phyloP scores from a whole-genome alignment of 1,140 invertebrate genomes.

The Drosophila pachea region DNA sequence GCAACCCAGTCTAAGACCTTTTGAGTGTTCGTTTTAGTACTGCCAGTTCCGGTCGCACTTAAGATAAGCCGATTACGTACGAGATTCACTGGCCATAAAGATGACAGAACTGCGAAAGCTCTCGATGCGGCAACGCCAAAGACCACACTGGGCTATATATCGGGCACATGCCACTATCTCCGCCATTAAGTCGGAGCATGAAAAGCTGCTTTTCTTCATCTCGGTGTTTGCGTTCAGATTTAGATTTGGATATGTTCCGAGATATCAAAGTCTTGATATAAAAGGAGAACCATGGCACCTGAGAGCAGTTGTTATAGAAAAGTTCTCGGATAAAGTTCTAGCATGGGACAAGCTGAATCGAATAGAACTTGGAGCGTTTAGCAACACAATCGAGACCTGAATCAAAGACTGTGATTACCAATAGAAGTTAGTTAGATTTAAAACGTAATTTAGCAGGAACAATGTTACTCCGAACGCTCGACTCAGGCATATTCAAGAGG shows the following conservation, averaged over 20 bases:
- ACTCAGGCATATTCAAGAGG: not conserved
- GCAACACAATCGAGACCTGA: not conserved
- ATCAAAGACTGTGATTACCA: not conserved
- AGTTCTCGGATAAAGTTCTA: not conserved
- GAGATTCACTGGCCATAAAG: not conserved
- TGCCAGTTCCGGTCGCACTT: not conserved
- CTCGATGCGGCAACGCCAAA: not conserved
- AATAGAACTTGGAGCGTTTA: not conserved
- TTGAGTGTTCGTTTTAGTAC: too few species aligned
- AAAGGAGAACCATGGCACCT: not conserved
- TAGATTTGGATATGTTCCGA: not conserved
- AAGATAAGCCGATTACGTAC: not conserved
- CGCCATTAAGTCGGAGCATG: not conserved
- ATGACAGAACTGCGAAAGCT: not conserved
- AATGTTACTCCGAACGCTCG: not conserved
- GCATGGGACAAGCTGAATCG: not conserved
- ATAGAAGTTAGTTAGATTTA: not conserved
- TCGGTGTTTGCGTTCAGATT: not conserved
- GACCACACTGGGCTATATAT: not conserved
- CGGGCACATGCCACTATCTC: not conserved
- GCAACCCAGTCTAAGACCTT: too few species aligned
- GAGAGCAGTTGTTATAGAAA: not conserved
- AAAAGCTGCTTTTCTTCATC: not conserved
- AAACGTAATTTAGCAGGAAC: not conserved
- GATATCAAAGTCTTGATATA: not conserved